Conservation (phyloP, 35 echinoderm and acorn worm genomes). For the Acanthaster planci region DNA sequence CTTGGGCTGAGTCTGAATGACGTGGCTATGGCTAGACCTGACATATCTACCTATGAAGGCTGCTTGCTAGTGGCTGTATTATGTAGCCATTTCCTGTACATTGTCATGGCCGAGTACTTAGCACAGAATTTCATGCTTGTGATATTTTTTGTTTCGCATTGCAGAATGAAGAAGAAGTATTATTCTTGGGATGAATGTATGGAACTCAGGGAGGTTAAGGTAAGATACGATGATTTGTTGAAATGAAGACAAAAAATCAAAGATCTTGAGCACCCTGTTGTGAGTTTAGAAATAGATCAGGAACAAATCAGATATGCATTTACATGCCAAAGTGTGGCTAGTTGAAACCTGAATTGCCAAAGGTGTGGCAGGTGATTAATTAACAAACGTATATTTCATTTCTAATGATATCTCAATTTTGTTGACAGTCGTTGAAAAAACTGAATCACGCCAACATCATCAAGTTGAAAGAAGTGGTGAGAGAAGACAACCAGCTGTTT, state of each 20-base stretch:
- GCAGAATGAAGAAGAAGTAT: constrained; percentile 99
- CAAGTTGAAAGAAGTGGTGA: constrained; percentile 94
- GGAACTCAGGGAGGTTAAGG: constrained; percentile 97
- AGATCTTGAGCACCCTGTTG: too few species aligned
- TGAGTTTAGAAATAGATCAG: too few species aligned
- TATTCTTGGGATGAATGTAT: constrained; percentile 99
- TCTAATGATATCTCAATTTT: not conserved
- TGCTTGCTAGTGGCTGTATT: too few species aligned
- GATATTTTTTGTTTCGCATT: constrained; percentile 41
- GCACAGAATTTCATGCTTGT: not conserved
- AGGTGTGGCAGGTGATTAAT: too few species aligned
- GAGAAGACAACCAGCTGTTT: constrained; percentile 90
- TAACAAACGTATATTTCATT: not conserved
- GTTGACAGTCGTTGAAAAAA: constrained; percentile 87
- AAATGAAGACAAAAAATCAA: not conserved
- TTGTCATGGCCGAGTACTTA: not conserved
- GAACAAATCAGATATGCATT: too few species aligned
- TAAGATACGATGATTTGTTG: constrained; percentile 20
- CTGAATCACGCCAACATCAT: constrained; percentile 98
- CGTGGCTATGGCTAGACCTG: too few species aligned
- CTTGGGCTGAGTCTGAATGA: not conserved
- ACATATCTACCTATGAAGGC: too few species aligned
- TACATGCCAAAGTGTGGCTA: too few species aligned
- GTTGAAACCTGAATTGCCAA: too few species aligned
- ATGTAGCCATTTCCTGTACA: too few species aligned